Base-by-base conservation (phyloP, 2,888 invertebrate species). In the Neoascia interrupta region DNA sequence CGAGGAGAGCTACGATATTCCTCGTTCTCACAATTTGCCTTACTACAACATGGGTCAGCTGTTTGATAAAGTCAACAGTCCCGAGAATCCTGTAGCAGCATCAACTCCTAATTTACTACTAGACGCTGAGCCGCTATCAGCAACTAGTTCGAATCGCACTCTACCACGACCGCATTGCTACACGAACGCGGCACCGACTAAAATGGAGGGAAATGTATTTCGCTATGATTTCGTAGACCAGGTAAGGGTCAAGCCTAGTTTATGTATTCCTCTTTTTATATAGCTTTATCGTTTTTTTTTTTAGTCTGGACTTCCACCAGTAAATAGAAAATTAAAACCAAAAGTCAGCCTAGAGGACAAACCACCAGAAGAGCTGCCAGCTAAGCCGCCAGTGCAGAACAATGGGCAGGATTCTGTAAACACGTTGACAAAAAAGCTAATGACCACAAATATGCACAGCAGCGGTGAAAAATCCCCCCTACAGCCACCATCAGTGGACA, bases 251-350 rank as follows among this genome's bases (percentile, higher is more conserved):
- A n/a, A n/a, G n/a, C n/a, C n/a, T n/a, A n/a, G n/a, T n/a, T n/a
- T n/a, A n/a, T n/a, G n/a, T n/a, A n/a, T n/a, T n/a, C n/a, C n/a
- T n/a, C n/a, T n/a, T n/a, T n/a, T n/a, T n/a, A n/a, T n/a, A n/a
- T n/a, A n/a, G n/a, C n/a, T n/a, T n/a, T n/a, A n/a, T n/a, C n/a
- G n/a, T n/a, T n/a, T n/a, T n/a, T n/a, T n/a, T n/a, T 36, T 11
- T 37, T 31, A 84, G 83, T 34, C 82, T 26, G 85, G 86, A 70
- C 84, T 96, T 37, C 96, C 96, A 10, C 92, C 92, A 28, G 95
- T 97, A 19, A 94, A 96, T 86, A 91, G 96, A 53, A 94, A 93
- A 39, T 89, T 96, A 34, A 96, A 96, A 87, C 96, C 96, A 2
- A 88, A 88, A 82, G 76, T 83, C 0, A 83, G 72, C 66, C 34